Conservation (phyloP, 1,140 invertebrate species). For the Heliconius nattereri region DNA sequence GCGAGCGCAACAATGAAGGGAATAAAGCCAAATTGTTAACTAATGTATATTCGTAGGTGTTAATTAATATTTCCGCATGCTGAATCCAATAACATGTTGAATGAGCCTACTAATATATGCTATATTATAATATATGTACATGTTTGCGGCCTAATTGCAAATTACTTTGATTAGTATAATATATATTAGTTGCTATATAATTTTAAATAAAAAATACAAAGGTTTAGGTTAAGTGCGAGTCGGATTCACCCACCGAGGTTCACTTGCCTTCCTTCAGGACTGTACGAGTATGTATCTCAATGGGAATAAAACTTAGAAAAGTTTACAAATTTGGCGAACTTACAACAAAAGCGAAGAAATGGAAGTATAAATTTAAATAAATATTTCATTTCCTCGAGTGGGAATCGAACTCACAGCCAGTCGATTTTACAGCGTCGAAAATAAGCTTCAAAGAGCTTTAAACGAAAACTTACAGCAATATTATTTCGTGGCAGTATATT, state of each 20-base stretch:
- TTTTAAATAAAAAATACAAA: too few relatives aligned
- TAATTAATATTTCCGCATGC: slow-evolving; percentile 6
- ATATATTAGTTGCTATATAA: not conserved
- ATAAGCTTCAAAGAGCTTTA: not conserved
- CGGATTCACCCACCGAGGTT: too few relatives aligned
- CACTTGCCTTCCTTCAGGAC: too few relatives aligned
- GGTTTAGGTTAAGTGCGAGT: too few relatives aligned
- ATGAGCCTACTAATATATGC: not conserved
- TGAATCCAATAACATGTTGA: slow-evolving; percentile 7
- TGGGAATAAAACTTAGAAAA: too few relatives aligned
- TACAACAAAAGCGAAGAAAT: too few relatives aligned
- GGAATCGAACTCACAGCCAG: too few relatives aligned
- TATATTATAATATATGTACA: not conserved
- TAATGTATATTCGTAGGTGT: not conserved
- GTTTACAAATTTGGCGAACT: too few relatives aligned
- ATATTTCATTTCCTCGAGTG: too few relatives aligned
- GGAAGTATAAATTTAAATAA: too few relatives aligned
- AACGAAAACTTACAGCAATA: not conserved
- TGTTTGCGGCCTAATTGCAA: not conserved
- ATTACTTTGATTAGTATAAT: not conserved
- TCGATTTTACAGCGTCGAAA: too few relatives aligned
- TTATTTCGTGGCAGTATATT: not conserved
- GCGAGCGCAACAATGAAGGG: not conserved
- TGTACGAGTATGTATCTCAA: too few relatives aligned
- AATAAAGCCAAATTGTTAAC: not conserved